phyloP scores from a whole-genome alignment of 2,888 invertebrate species.

The Aphidius colemani region DNA sequence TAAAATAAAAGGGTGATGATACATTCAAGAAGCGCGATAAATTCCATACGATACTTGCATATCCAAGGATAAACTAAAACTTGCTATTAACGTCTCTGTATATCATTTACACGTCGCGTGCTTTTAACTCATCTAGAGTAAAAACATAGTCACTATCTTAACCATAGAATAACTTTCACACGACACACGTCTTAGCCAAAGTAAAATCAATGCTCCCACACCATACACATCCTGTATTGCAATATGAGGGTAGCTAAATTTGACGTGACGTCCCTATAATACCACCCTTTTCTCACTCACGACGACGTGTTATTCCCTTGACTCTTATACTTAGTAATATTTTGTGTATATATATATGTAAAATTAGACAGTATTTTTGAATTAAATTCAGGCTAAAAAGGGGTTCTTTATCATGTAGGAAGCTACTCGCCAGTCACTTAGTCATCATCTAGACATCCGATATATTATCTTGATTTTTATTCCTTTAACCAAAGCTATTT shows the following conservation, averaged over 20 bases:
- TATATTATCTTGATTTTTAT: conserved; percentile 28
- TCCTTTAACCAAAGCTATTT: conserved; percentile 9
- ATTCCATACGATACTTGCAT: conserved; percentile 40
- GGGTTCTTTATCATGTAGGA: conserved; percentile 25
- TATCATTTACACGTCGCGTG: conserved; percentile 54
- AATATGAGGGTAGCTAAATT: conserved; percentile 34
- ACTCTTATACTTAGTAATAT: too few relatives aligned
- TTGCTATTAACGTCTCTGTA: conserved; percentile 35
- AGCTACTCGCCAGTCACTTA: conserved; percentile 40
- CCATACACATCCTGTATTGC: conserved; percentile 42
- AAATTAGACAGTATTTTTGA: too few relatives aligned
- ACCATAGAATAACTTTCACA: conserved; percentile 49
- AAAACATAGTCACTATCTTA: conserved; percentile 50
- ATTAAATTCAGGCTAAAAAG: neutral
- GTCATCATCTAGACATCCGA: conserved; percentile 44
- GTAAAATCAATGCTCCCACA: conserved; percentile 54
- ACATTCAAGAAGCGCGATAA: conserved; percentile 32
- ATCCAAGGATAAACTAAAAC: conserved; percentile 21
- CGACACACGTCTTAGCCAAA: conserved; percentile 42
- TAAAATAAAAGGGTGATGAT: too few relatives aligned
- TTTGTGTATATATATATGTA: too few relatives aligned
- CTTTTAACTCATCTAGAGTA: conserved; percentile 52
- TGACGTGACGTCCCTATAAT: conserved; percentile 17
- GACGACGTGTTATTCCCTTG: too few relatives aligned
- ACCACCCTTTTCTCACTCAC: too few relatives aligned